Conservation (phyloP, 1,140 invertebrate genomes). For the Lepidurus apus region DNA sequence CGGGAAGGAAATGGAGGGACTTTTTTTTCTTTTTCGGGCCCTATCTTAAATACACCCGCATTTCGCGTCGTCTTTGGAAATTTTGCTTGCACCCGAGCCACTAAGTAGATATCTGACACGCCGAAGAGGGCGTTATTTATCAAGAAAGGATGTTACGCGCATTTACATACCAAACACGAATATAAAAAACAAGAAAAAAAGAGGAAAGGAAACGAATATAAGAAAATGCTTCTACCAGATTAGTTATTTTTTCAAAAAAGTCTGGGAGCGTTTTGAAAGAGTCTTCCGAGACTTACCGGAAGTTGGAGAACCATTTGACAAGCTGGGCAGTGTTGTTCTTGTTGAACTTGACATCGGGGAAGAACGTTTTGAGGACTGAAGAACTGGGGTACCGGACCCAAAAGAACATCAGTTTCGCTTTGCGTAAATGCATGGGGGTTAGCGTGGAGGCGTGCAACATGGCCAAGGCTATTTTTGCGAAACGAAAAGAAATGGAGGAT, state of each 20-base stretch:
- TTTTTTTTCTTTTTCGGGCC: not conserved
- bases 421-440: constrained; percentile 98
- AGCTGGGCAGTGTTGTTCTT: constrained; percentile 99
- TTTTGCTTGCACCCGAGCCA: constrained; percentile 8
- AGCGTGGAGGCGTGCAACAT: constrained; percentile 79
- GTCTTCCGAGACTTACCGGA: constrained; percentile 69
- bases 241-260: not conserved
- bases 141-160: constrained; percentile 25
- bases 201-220: constrained; percentile 35
- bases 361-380: constrained; percentile 97
- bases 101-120: constrained; percentile 15
- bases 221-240: not conserved
- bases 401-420: constrained; percentile 99
- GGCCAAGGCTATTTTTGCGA: not conserved
- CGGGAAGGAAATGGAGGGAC: not conserved
- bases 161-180: not conserved
- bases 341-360: constrained; percentile 99
- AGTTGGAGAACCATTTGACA: constrained; percentile 99
- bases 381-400: constrained; percentile 98
- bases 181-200: constrained; percentile 28
- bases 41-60: constrained; percentile 3
- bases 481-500: not conserved
- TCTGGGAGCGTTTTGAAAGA: constrained; percentile 14
- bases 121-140: constrained; percentile 21
- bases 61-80: constrained; percentile 14